Conservation (phyloP, 2,797 vertebrate species). For the Channa striata region DNA sequence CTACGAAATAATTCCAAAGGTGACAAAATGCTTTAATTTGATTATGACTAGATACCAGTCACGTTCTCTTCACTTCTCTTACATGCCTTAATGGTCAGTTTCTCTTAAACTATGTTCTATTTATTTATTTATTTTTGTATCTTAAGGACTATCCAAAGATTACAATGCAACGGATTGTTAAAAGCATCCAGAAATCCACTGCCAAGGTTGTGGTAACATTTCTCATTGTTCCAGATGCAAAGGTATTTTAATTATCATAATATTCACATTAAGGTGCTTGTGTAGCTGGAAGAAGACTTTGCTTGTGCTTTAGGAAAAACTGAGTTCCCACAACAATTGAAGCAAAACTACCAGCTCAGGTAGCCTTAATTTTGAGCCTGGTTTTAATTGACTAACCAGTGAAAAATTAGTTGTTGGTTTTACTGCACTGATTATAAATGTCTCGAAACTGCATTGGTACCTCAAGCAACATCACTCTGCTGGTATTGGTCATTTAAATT, state of each 20-base stretch:
- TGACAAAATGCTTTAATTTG: slow-evolving; percentile 15
- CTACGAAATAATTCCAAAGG: slow-evolving; percentile 64
- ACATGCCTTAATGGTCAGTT: not conserved
- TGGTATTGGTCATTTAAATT: no score
- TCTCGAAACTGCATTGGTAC: no score
- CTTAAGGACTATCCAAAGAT: slow-evolving; percentile 54
- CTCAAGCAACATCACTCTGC: no score
- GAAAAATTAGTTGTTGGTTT: no score
- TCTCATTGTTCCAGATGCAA: slow-evolving; percentile 56
- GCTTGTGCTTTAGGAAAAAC: no score
- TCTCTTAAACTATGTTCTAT: not conserved
- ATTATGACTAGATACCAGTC: slow-evolving; percentile 7
- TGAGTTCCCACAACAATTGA: no score
- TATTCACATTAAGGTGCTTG: not conserved
- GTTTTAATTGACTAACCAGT: no score
- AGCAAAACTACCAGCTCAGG: no score
- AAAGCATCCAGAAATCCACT: slow-evolving; percentile 63
- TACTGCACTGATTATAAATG: no score
- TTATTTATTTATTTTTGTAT: slow-evolving; percentile 21
- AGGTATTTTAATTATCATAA: slow-evolving; percentile 1
- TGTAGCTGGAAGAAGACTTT: no score
- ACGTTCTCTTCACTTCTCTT: not conserved
- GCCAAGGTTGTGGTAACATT: slow-evolving; percentile 67
- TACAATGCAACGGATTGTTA: slow-evolving; percentile 51
- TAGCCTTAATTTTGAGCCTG: no score